Base-by-base conservation (phyloP, 1,140 invertebrate species). In the Euura saliciscinereae region DNA sequence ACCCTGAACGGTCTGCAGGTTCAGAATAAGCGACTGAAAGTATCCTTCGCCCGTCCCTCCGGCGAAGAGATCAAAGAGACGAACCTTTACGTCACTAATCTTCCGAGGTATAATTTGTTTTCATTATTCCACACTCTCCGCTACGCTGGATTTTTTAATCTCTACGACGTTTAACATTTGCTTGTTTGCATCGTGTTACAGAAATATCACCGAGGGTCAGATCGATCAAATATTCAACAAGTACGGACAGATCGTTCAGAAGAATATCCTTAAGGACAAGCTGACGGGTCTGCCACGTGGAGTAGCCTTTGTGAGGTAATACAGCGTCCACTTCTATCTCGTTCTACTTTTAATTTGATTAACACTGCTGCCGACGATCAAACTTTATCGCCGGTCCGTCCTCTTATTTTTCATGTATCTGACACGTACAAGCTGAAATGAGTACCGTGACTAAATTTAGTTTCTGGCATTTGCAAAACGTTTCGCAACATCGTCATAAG, bases 61-160 rank as follows among this genome's bases (percentile, higher is more conserved):
- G 94, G 95, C 13, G 96, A 98, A 75, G 94, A 96, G 72, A 97
- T 97, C 75, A 98, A 98, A 86, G 96, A 97, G 84, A 97, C 97
- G 10, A 99, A 99, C 88, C 89, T 98, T 46, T 99, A 98, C 88
- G 93, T 99, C 69, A 94, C 95, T 71, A 97, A 97, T 89, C 89
- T 99, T 74, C 97, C 97, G 46, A 93, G 94, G 85, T 90, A 84
- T 10, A 28, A 69, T 69, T 66, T 72, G 7, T 28, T 65, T 67
- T 66, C 13, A 70, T 74, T 65, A 73, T 13, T 28, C 44, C 44
- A 68, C 71, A 28, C 44, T 45, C n/a, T n/a, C n/a, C n/a, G n/a
- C n/a, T n/a, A n/a, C n/a, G n/a, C n/a, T n/a, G n/a, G n/a, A n/a
- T 76, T n/a, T 42, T 73, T 75, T 65, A 68, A 69, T 65, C 11